Percentiles rank a stretch among this genome's conserved stretches.
These are phyloP conservation scores for Silvanus unidentatus DNA, from an alignment of 2,888 invertebrate species.

Conservation along the genomic window DNA sequence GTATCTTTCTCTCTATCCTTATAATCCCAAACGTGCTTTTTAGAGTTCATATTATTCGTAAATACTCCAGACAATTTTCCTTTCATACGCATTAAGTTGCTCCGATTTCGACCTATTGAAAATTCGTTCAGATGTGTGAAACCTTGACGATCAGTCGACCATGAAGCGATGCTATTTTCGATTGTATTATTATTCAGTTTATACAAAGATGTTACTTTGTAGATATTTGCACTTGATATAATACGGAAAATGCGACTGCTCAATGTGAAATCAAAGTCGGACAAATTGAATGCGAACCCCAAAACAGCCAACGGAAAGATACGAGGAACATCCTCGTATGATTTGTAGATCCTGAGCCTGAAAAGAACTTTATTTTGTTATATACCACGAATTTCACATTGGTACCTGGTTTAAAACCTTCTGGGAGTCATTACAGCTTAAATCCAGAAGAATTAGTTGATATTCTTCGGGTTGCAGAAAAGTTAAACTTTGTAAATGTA, in stretches of 20 bases:
- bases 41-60: conserved; percentile 39
- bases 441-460: conserved; percentile 26
- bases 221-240: conserved; percentile 11
- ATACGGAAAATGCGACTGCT: conserved; percentile 28
- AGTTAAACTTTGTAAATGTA: conserved; percentile 1
- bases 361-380: neutral
- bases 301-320: conserved; percentile 31
- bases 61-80: conserved; percentile 36
- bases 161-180: too few relatives aligned
- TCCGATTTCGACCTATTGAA: too few relatives aligned
- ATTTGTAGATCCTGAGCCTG: conserved; percentile 26
- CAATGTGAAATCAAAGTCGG: conserved; percentile 22
- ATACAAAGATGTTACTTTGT: conserved; percentile 24
- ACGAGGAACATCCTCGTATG: conserved; percentile 24
- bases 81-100: conserved; percentile 24
- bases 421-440: conserved; percentile 18
- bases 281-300: conserved; percentile 14
- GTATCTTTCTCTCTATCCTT: conserved; percentile 35
- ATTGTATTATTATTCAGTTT: conserved; percentile 14
- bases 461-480: conserved; percentile 16
- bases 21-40: conserved; percentile 46
- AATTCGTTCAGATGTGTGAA: too few relatives aligned
- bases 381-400: neutral
- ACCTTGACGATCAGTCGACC: too few relatives aligned
- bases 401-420: conserved; percentile 19